Evolutionary conservation across 2,888 invertebrate species (phyloP).

Genomic region (Furcula furcula): DNA sequence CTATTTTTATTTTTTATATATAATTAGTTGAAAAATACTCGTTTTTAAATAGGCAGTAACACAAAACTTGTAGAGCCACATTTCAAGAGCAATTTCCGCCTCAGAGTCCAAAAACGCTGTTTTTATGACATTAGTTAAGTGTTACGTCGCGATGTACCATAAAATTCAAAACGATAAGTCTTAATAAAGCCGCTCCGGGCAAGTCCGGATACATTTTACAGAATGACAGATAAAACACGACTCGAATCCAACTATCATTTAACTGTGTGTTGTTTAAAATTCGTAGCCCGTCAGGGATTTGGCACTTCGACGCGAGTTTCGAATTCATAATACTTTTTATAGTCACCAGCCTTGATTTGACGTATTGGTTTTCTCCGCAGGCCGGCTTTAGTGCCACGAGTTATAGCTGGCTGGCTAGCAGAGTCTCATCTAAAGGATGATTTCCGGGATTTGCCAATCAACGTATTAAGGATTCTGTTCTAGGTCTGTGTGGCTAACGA

Average conservation of each 20-base stretch:
- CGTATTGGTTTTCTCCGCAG: slow-evolving; percentile 27
- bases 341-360: slow-evolving; percentile 40
- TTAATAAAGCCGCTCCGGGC: slow-evolving; percentile 15
- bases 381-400: neutral
- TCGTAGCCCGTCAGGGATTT: slow-evolving; percentile 66
- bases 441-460: too few species aligned
- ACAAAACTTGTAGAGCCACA: slow-evolving; percentile 11
- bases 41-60: slow-evolving; percentile 1
- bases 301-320: slow-evolving; percentile 60
- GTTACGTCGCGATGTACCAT: slow-evolving; percentile 24
- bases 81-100: slow-evolving; percentile 18
- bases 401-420: too few species aligned
- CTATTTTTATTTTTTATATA: too few species aligned
- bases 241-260: slow-evolving; percentile 60
- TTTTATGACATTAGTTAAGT: slow-evolving; percentile 26
- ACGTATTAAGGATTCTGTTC: too few species aligned
- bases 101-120: slow-evolving; percentile 24
- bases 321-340: slow-evolving; percentile 69
- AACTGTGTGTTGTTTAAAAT: slow-evolving; percentile 65
- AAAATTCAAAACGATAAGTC: slow-evolving; percentile 24
- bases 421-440: too few species aligned
- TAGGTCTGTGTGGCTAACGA: too few species aligned
- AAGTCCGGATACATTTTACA: slow-evolving; percentile 23
- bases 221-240: slow-evolving; percentile 55
- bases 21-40: too few species aligned